phyloP scores from a whole-genome alignment of 2,797 vertebrate genomes.

The Parauchenoglanis punctatus region DNA sequence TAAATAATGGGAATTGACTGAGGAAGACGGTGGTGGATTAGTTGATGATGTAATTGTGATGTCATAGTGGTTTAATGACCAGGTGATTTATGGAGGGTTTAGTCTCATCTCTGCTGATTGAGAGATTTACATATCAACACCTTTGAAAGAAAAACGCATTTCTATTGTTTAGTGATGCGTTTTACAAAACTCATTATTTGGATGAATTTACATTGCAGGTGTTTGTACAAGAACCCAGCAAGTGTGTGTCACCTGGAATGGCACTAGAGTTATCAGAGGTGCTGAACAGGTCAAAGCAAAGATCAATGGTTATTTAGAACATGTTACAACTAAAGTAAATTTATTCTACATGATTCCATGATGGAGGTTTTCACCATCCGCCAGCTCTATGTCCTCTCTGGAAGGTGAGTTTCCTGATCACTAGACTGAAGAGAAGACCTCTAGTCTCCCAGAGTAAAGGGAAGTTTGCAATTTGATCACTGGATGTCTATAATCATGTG shows the following conservation, averaged over 20 bases:
- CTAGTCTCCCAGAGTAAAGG: neutral
- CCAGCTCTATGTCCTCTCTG: neutral
- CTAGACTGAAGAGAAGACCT: neutral
- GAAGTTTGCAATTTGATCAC: neutral
- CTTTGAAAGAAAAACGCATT: neutral
- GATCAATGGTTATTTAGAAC: neutral
- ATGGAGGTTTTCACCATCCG: neutral
- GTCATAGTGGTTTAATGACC: constrained; percentile 40
- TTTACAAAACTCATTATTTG: neutral
- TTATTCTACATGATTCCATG: neutral
- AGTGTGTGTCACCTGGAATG: neutral
- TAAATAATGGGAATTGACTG: neutral
- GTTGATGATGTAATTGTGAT: neutral
- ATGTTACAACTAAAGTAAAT: neutral
- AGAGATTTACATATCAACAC: neutral
- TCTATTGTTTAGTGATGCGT: neutral
- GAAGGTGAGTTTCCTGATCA: neutral
- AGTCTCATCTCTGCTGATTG: neutral
- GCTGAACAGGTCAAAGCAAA: neutral
- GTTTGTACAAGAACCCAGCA: neutral
- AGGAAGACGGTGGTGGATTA: neutral
- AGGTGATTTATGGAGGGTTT: constrained; percentile 38
- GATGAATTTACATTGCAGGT: neutral
- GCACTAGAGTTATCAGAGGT: neutral
- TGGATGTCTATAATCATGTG: neutral